These are phyloP conservation scores for Epizoanthus stellaris DNA, from an alignment of 92 coral and sea anemone species.

Conservation along the genomic window DNA sequence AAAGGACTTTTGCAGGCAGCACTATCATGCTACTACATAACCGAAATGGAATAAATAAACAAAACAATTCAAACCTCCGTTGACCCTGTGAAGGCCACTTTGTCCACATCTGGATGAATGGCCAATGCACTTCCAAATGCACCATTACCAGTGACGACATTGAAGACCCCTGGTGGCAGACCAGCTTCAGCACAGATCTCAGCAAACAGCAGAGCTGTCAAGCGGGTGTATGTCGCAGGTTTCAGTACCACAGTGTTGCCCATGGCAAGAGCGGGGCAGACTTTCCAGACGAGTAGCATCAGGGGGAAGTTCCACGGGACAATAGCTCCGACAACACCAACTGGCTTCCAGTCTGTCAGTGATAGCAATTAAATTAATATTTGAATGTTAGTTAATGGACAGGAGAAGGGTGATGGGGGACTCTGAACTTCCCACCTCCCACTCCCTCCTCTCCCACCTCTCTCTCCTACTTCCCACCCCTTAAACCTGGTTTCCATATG, in stretches of 20 bases:
- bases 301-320: conserved; percentile 99
- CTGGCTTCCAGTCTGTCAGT: conserved; percentile 86
- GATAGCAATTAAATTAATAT: not conserved
- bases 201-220: conserved; percentile 95
- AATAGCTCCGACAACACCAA: conserved; percentile 98
- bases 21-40: no score
- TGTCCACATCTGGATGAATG: conserved; percentile 89
- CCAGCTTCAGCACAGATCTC: conserved; percentile 99
- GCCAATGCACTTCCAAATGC: conserved; percentile 94
- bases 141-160: conserved; percentile 99
- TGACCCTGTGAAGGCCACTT: conserved; percentile 99
- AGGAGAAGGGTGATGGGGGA: not conserved
- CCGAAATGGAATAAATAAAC: not conserved
- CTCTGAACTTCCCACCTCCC: not conserved
- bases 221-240: conserved; percentile 96
- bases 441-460: no score
- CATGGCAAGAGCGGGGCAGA: conserved; percentile 99
- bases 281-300: conserved; percentile 97
- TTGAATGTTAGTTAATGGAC: not conserved
- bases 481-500: no score
- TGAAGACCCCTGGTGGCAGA: conserved; percentile 95
- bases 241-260: conserved; percentile 97
- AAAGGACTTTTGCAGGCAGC: no score
- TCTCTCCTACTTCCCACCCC: no score
- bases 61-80: conserved; percentile 77